Evolutionary conservation across 2,888 invertebrate species (phyloP), one percentile per base, ranked within the genome.

Genomic region (Cheilosia urbana): DNA sequence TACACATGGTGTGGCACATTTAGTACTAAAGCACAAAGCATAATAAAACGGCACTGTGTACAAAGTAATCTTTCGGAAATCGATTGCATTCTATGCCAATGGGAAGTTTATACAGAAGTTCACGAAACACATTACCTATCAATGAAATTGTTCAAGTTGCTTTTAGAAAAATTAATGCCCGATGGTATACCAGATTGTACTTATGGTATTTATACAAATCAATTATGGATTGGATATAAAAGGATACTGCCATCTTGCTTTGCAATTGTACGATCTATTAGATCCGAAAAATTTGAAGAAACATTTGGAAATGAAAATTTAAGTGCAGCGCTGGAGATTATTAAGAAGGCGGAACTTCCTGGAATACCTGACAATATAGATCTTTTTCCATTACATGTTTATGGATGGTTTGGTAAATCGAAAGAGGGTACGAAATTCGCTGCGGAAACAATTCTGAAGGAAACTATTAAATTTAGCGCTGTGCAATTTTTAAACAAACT

Each of bases 241-340:
- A n/a, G 51, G 19, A 51, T 72, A 60, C 58, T 72, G 9, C 72
- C 72, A 5, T 60, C 60, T 9, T 72, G 72, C 17, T 72, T 60
- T 27, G 4, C 15, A 24, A 51, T 72, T 60, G 24, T 72, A 9
- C 60, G 72, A 24, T 72, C 49, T 11, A 60, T 62, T 15, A 49
- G 72, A 51, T 60, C 37, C 5, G 60, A 58, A 17, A 47, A 51
- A n/a, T 72, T 72, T 51, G 51, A 49, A 37, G 42, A 51, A 51
- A 51, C 19, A 7, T 72, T 40, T 51, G 72, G 72, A 17, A 51
- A 5, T 24, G 51, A 60, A 4, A 60, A 51, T 19, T 42, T 72
- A 40, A 19, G 13, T 13, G 49, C 51, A 1, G 72, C 72, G 4
- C 51, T 72, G 27, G 60, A 60, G 13, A 51, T 72, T 27, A 72